Conservation (phyloP, 2,888 invertebrate species). For the Matsumyia berberina region DNA sequence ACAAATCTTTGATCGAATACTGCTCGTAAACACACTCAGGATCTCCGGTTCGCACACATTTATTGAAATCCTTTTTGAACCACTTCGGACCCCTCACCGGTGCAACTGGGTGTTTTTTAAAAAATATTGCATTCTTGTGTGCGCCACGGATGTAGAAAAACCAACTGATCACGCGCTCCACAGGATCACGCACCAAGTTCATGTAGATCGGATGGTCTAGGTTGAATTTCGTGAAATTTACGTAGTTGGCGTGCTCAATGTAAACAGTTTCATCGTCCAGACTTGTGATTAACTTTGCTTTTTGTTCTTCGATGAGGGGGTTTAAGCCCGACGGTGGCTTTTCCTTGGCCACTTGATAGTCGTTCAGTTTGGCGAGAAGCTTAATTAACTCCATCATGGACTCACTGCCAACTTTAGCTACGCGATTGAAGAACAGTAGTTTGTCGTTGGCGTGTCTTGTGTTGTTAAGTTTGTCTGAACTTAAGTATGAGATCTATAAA, state of each 20-base stretch:
- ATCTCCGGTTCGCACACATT: slow-evolving; percentile 93
- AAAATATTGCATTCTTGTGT: slow-evolving; percentile 86
- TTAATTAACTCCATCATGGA: slow-evolving; percentile 90
- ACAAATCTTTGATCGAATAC: slow-evolving; percentile 85
- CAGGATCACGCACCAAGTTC: slow-evolving; percentile 94
- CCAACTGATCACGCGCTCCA: slow-evolving; percentile 95
- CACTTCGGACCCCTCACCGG: slow-evolving; percentile 79
- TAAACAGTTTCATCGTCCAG: slow-evolving; percentile 91
- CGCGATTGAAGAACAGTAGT: slow-evolving; percentile 94
- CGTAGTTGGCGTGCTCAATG: slow-evolving; percentile 94
- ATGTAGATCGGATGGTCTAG: slow-evolving; percentile 93
- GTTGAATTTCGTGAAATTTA: slow-evolving; percentile 93
- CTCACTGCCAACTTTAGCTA: slow-evolving; percentile 96
- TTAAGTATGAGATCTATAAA: slow-evolving; percentile 35
- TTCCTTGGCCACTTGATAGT: slow-evolving; percentile 19
- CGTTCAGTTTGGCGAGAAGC: slow-evolving; percentile 17
- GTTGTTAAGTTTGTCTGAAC: slow-evolving; percentile 26
- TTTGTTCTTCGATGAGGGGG: neutral
- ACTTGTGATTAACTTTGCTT: slow-evolving; percentile 85
- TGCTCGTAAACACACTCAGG: slow-evolving; percentile 92
- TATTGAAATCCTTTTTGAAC: slow-evolving; percentile 89
- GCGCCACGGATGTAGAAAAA: slow-evolving; percentile 90
- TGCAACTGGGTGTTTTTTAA: slow-evolving; percentile 91
- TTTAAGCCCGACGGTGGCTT: neutral
- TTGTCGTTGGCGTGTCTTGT: slow-evolving; percentile 89